phyloP scores from a whole-genome alignment of 2,797 vertebrate genomes.

The Dryobates pubescens region DNA sequence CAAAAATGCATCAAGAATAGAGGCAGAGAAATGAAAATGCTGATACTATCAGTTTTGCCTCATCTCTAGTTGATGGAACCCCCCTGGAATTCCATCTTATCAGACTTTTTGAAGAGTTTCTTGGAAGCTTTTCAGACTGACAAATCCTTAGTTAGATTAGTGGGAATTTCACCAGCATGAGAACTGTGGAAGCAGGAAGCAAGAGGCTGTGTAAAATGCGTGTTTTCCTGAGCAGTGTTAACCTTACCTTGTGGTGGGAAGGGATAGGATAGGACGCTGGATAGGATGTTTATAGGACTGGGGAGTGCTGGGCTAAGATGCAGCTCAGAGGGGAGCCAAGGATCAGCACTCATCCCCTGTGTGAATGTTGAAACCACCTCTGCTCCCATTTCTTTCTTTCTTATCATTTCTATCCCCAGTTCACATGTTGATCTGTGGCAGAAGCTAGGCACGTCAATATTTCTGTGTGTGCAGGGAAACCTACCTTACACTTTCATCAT shows the following conservation, averaged over 20 bases:
- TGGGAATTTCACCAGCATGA: background rate
- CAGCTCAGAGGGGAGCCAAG: background rate
- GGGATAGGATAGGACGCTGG: background rate
- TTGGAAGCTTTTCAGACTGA: background rate
- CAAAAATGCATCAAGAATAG: background rate
- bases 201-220: background rate
- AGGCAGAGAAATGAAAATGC: background rate
- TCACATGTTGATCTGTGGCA: background rate
- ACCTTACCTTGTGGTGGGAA: background rate
- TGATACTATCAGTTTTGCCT: background rate
- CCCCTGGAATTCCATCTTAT: background rate
- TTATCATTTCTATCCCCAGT: background rate
- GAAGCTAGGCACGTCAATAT: rapidly evolving
- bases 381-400: background rate
- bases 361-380: background rate
- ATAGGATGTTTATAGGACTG: background rate
- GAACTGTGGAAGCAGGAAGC: background rate
- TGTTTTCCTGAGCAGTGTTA: background rate
- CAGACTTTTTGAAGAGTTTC: background rate
- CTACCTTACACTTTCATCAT: background rate
- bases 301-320: background rate
- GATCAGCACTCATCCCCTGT: background rate
- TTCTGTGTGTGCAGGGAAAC: background rate
- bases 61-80: background rate
- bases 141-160: background rate